Evolutionary conservation across 2,888 invertebrate species (phyloP).

Genomic region (Meiosimyza decipiens): DNA sequence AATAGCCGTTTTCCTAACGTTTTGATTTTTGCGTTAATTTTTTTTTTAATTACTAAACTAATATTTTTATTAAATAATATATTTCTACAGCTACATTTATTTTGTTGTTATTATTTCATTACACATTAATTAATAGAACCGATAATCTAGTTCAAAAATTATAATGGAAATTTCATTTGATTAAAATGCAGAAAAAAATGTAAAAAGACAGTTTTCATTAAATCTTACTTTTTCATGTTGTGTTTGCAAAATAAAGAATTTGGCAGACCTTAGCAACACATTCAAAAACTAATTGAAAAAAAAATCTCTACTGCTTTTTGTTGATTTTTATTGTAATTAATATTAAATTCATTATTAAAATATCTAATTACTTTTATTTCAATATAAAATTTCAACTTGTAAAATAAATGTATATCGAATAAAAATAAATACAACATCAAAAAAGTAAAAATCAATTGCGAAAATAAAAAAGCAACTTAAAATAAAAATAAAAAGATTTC

Average conservation of each 20-base stretch:
- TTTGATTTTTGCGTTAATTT: background rate
- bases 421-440: slow-evolving; percentile 6
- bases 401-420: slow-evolving; percentile 33
- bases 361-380: background rate
- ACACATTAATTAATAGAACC: too few species aligned
- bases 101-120: slow-evolving; percentile 5
- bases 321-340: slow-evolving; percentile 23
- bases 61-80: background rate
- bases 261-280: too few species aligned
- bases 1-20: background rate
- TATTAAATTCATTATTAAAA: background rate
- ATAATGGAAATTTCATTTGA: too few species aligned
- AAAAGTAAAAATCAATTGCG: background rate
- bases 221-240: too few species aligned
- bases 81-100: slow-evolving; percentile 1
- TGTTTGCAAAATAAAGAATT: too few species aligned
- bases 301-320: slow-evolving; percentile 30
- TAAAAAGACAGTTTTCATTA: too few species aligned
- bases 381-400: slow-evolving; percentile 23
- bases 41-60: background rate
- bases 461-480: too few species aligned
- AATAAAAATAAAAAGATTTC: too few species aligned
- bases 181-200: too few species aligned
- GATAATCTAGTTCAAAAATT: too few species aligned
- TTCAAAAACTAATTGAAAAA: slow-evolving; percentile 23